Evolutionary conservation across 1,140 invertebrate genomes (phyloP).

Genomic region (Diorhabda sublineata): DNA sequence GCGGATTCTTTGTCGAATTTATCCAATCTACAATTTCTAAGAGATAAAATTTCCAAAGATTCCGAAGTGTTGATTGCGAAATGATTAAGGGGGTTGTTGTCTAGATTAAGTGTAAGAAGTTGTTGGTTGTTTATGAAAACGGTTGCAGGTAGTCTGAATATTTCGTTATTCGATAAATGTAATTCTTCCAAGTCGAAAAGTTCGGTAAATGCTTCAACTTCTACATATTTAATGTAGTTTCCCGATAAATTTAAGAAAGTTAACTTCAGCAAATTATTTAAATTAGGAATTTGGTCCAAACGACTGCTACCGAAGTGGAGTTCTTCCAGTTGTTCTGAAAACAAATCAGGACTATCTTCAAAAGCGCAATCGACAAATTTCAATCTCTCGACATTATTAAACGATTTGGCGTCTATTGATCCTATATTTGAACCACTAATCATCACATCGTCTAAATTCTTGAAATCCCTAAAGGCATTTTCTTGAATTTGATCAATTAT

Average conservation of each 20-base stretch:
- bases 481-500: constrained; percentile 28
- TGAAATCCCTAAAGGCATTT: constrained; percentile 30
- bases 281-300: constrained; percentile 32
- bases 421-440: constrained; percentile 30
- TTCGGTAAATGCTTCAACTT: constrained; percentile 34
- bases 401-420: constrained; percentile 30
- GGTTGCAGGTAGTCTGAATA: constrained; percentile 32
- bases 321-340: constrained; percentile 36
- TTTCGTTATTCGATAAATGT: constrained; percentile 39
- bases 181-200: constrained; percentile 36
- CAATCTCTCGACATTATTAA: constrained; percentile 28
- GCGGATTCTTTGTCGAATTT: constrained; percentile 31
- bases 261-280: constrained; percentile 32
- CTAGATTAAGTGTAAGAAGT: constrained; percentile 34
- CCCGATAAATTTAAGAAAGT: constrained; percentile 36
- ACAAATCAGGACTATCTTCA: constrained; percentile 28
- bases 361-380: constrained; percentile 31
- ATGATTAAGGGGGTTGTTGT: constrained; percentile 37
- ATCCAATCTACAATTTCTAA: constrained; percentile 37
- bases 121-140: constrained; percentile 35
- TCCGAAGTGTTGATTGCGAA: constrained; percentile 31
- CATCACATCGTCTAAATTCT: constrained; percentile 27
- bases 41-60: constrained; percentile 35
- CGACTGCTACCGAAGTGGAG: constrained; percentile 37
- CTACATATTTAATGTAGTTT: constrained; percentile 37